Evolutionary conservation across 2,797 vertebrate genomes (phyloP), one percentile per base, ranked within the genome.

Genomic region (Hyperoplus immaculatus): DNA sequence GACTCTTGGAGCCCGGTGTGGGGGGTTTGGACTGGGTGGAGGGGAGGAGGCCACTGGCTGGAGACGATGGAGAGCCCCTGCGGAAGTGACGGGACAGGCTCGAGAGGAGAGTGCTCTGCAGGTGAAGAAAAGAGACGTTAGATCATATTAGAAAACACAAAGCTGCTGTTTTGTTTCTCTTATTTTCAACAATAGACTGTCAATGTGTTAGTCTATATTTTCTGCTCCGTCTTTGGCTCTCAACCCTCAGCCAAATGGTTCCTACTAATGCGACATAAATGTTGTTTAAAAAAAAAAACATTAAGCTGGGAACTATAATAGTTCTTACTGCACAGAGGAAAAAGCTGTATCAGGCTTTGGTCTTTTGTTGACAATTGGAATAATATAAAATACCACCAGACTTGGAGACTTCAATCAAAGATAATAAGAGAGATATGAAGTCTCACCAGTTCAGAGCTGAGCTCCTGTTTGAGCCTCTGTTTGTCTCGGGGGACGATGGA

Each of bases 381-480:
- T 16, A 4, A 50, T 29, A 14, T 4, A 74, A 3, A 42, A 15
- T 16, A 6, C n/a, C 9, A 18, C 9, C 11, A 47, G 18, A 50
- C 10, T 10, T 16, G 29, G 3, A 15, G 2, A 4, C 6, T 59
- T 18, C 1, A 45, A 29, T 29, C 29, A 56, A 47, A 18, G 3
- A 21, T 10, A 0, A 14, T 5, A 7, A 8, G 16, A 63, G 16
- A 18, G 9, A 15, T 0, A 4, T 21, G n/a, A 43, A 0, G 14
- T 57, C 95, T 80, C 87, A 99, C 98, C 97, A 99, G 91, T 88
- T 99, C 98, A 0, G 98, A 99, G 93, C 98, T 97, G 69, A 99
- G 97, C 91, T 99, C 98, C 93, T 99, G 98, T 70, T 99, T 99
- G 94, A 99, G 97, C 39, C 98, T 94, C 93, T 99, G 98, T 77